A percentile compares a stretch with the other conserved stretches of the same genome.
These are phyloP conservation scores for Dipodomys stephensi DNA, from an alignment of 2,113 vertebrate species.

Conservation along the genomic window DNA sequence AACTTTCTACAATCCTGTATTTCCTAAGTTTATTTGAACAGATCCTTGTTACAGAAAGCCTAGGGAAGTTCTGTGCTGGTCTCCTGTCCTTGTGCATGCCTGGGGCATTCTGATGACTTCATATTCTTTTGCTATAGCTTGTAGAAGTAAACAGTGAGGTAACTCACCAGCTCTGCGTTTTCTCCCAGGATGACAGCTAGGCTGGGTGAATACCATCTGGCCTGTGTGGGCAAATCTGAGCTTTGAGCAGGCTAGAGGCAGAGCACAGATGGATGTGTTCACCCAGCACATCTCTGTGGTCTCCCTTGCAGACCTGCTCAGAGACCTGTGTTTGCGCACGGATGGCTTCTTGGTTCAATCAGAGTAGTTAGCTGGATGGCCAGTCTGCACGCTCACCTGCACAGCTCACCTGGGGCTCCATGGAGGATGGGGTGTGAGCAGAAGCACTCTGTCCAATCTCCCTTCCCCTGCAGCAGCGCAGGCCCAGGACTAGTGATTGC, in stretches of 20 bases:
- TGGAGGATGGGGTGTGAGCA: neutral
- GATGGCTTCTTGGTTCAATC: neutral
- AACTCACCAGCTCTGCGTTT: neutral
- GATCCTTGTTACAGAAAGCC: conserved; percentile 2
- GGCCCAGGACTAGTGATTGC: neutral
- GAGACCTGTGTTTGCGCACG: neutral
- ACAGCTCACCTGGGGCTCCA: neutral
- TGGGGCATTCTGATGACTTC: neutral
- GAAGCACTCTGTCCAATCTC: neutral
- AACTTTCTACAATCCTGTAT: neutral
- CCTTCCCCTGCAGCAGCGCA: neutral
- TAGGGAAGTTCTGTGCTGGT: neutral
- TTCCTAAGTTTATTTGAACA: neutral
- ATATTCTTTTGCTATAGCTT: neutral
- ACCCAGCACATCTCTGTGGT: rapidly evolving
- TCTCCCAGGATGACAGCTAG: neutral
- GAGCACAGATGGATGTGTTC: rapidly evolving
- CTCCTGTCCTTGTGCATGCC: neutral
- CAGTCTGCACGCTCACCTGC: neutral
- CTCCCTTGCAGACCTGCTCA: neutral
- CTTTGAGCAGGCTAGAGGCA: neutral
- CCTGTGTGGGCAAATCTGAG: neutral
- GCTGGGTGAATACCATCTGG: neutral
- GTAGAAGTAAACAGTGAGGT: neutral
- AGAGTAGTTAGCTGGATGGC: neutral